Conservation (phyloP, 2,113 vertebrate species). For the Artemisiospiza belli region DNA sequence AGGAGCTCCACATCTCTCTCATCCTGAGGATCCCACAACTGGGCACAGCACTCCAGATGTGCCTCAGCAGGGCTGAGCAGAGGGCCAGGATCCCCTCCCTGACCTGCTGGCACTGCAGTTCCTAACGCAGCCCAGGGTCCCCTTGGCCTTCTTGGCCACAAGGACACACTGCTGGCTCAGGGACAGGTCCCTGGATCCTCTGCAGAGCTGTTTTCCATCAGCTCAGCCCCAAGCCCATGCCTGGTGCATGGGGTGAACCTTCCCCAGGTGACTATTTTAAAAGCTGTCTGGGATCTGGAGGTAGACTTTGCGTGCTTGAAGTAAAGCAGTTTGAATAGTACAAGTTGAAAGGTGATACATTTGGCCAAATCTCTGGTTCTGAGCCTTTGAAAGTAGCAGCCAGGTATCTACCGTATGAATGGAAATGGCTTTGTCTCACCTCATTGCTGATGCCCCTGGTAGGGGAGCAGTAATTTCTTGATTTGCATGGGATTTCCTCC, state of each 20-base stretch:
- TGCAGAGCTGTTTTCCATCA: not conserved
- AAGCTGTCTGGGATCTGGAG: not conserved
- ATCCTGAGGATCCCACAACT: not conserved
- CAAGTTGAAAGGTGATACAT: not conserved
- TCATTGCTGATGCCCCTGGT: not conserved
- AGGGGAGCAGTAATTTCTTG: not conserved
- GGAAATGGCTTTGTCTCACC: not conserved
- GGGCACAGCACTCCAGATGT: not conserved
- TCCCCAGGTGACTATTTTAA: not conserved
- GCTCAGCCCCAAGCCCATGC: not conserved
- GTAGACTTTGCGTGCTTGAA: not conserved
- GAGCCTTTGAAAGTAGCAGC: not conserved
- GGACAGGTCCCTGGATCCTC: not conserved
- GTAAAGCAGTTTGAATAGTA: not conserved
- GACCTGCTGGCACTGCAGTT: not conserved
- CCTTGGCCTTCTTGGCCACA: not conserved
- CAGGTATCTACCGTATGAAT: not conserved
- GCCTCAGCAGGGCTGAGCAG: not conserved
- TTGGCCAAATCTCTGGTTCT: not conserved
- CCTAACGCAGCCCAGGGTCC: not conserved
- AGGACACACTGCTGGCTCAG: not conserved
- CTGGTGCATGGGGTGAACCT: not conserved
- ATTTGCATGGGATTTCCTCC: not conserved
- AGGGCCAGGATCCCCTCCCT: not conserved
- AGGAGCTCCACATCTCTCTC: not conserved